Evolutionary conservation across 2,888 invertebrate genomes (phyloP).

Genomic region (Amorpha juglandis): DNA sequence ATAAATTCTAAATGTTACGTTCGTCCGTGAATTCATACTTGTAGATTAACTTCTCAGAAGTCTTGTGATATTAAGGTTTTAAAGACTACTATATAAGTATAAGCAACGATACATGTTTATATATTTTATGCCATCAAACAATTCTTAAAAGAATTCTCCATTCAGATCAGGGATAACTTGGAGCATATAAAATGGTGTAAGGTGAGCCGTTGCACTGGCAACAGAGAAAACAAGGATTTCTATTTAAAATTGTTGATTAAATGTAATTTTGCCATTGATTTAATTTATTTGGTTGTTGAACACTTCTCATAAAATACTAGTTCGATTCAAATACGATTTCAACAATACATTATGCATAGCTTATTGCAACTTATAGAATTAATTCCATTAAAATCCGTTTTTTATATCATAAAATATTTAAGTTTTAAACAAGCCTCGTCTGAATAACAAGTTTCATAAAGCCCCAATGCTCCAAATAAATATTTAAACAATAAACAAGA

Average conservation of each 20-base stretch:
- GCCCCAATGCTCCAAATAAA: not conserved
- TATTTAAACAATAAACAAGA: not conserved
- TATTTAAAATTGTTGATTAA: no score
- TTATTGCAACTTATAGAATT: no score
- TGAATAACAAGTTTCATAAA: not conserved
- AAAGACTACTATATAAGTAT: not conserved
- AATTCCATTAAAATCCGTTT: no score
- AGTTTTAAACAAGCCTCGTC: not conserved
- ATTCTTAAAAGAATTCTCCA: not conserved
- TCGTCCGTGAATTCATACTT: conserved; percentile 13
- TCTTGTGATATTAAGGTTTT: not conserved
- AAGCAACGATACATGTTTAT: not conserved
- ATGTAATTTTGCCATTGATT: no score
- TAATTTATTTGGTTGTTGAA: no score
- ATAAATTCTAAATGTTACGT: conserved; percentile 19
- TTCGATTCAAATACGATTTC: no score
- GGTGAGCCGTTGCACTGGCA: no score
- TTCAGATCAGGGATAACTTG: no score
- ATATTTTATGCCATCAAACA: not conserved
- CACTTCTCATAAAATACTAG: no score
- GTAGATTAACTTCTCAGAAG: conserved; percentile 15
- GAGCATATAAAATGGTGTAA: no score
- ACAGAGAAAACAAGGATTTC: no score
- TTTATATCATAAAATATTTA: not conserved
- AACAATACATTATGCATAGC: no score